Evolutionary conservation across 2,888 invertebrate genomes (phyloP), one percentile per base, ranked within the genome.

Genomic region (Hypolimnas misippus): DNA sequence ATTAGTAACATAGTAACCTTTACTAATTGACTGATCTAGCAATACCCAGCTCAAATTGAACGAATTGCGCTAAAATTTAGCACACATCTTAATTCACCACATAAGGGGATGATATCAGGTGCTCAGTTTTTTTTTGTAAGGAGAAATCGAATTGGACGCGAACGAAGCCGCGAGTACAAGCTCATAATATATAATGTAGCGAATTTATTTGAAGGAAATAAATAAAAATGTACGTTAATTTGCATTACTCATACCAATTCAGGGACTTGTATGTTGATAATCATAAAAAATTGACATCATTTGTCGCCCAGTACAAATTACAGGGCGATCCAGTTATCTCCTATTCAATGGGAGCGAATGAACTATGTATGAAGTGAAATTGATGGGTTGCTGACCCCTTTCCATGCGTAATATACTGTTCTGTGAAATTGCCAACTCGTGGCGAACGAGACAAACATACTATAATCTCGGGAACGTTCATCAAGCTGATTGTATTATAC

Each of bases 331-430:
- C 17, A 49, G 53, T 60, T 49, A 60, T 31, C 19, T 44, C n/a
- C 50, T 21, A 56, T 62, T 62, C 61, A 62, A 5, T 50, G 35
- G 33, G 46, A 50, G 38, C 17, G 29, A 56, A 56, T 19, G 19
- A 54, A 44, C 35, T 19, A 38, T 21, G 8, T 21, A 40, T 61
- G 55, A 42, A 49, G 10, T 29, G 19, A 61, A 55, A 61, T 55
- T 55, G 53, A 57, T 49, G 38, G 57, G 49, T 50, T 16, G 5
- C 31, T 46, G 57, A 44, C 57, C 44, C 35, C 49, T 35, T 49
- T 49, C 31, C 57, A 8, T 62, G 57, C 53, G 17, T 46, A 31
- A 53, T 31, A 49, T 52, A 31, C 17, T 46, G 10, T 19, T 12
- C 10, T 29, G 25, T 12, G 21, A 21, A 21, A 21, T 46, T 46